These are phyloP conservation scores for Rhipidura dahli DNA, from an alignment of 2,113 vertebrate genomes.

Conservation along the genomic window DNA sequence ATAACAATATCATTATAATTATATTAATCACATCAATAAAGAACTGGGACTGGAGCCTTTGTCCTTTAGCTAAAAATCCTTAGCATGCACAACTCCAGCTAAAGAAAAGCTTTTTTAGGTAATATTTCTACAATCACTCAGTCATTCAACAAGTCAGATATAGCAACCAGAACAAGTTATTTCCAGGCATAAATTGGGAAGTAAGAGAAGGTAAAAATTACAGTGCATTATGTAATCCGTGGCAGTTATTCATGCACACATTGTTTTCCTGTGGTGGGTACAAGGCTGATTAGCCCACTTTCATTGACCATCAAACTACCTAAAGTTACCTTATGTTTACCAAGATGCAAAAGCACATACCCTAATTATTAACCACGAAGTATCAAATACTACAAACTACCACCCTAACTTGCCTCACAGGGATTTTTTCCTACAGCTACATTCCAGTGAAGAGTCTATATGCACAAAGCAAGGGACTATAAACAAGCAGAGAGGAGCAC, in stretches of 20 bases:
- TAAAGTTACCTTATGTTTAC: not conserved
- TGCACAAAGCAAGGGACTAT: not conserved
- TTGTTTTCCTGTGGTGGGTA: not conserved
- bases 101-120: not conserved
- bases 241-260: not conserved
- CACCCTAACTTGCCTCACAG: not conserved
- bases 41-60: not conserved
- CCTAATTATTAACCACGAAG: not conserved
- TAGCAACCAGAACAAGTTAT: not conserved
- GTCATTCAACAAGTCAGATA: not conserved
- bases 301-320: not conserved
- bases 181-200: not conserved
- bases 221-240: not conserved
- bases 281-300: not conserved
- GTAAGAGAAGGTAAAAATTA: not conserved
- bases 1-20: not conserved
- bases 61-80: not conserved
- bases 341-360: not conserved
- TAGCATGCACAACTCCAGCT: not conserved
- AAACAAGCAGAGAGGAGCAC: not conserved
- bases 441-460: not conserved
- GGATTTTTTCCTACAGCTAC: not conserved
- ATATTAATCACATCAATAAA: not conserved
- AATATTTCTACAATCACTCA: not conserved
- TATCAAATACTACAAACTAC: not conserved